Conservation (phyloP, 1,140 invertebrate genomes). For the Amyelois transitella region DNA sequence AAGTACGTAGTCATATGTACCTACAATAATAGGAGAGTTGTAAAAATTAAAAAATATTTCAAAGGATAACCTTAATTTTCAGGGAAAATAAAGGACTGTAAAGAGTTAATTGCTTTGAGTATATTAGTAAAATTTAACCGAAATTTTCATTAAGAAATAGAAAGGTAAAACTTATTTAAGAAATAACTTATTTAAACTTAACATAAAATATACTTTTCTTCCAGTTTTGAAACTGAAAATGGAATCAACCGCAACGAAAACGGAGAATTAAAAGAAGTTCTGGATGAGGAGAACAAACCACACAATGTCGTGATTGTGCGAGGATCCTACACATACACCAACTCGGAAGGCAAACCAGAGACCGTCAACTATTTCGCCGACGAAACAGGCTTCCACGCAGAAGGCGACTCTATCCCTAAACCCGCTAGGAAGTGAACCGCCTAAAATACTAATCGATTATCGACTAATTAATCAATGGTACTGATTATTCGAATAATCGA, state of each 20-base stretch:
- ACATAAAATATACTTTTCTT: conserved; percentile 10
- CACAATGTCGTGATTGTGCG: conserved; percentile 55
- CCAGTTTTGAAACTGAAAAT: conserved; percentile 58
- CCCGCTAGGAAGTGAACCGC: conserved; percentile 20
- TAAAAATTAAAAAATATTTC: too few species aligned
- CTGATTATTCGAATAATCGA: background rate
- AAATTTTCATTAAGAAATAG: too few species aligned
- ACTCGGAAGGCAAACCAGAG: conserved; percentile 43
- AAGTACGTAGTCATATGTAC: too few species aligned
- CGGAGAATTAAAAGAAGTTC: conserved; percentile 49
- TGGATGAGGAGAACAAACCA: conserved; percentile 66
- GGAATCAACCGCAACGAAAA: conserved; percentile 46
- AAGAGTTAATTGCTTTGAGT: too few species aligned
- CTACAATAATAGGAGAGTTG: too few species aligned
- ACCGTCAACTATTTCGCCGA: conserved; percentile 71
- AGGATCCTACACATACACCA: conserved; percentile 53
- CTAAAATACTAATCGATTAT: background rate
- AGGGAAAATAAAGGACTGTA: too few species aligned
- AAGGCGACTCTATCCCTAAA: conserved; percentile 52
- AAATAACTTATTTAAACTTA: background rate
- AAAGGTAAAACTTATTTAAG: too few species aligned
- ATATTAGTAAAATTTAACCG: too few species aligned
- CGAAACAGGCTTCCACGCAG: conserved; percentile 73
- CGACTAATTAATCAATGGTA: background rate
- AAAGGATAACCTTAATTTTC: too few species aligned